Conservation (phyloP, 2,797 vertebrate species). For the Onychomys leucogaster region DNA sequence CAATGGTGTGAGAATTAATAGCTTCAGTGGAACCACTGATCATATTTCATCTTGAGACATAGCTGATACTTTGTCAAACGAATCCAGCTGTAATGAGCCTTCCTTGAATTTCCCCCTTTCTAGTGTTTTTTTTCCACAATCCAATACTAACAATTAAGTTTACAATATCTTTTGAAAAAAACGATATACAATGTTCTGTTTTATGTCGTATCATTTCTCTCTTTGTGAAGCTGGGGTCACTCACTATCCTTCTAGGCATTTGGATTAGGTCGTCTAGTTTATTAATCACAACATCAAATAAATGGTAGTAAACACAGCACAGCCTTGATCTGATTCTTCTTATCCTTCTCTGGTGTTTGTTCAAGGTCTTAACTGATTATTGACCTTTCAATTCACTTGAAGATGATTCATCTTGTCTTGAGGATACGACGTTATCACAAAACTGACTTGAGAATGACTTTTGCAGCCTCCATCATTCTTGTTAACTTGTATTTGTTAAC, state of each 20-base stretch:
- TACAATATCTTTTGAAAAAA: neutral
- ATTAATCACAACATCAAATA: conserved; percentile 29
- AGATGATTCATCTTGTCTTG: neutral
- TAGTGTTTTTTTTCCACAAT: neutral
- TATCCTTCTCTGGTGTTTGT: neutral
- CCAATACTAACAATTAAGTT: neutral
- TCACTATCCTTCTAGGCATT: conserved; percentile 26
- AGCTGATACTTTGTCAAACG: neutral
- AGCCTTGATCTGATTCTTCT: neutral
- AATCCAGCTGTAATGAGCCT: neutral
- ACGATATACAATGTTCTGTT: neutral
- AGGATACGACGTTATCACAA: neutral
- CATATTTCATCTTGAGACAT: neutral
- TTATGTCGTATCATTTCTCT: neutral
- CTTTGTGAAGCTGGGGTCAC: conserved; percentile 37
- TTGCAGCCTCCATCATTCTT: neutral
- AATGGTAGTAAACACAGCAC: neutral
- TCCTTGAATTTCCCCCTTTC: neutral
- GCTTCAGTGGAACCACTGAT: neutral
- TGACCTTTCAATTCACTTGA: neutral
- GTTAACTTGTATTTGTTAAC: conserved; percentile 17
- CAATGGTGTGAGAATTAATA: neutral
- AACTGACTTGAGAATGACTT: conserved; percentile 44
- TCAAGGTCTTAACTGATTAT: neutral
- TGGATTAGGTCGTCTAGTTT: conserved; percentile 7